Evolutionary conservation across 64 coral and sea anemone genomes (phyloP), one percentile per base, ranked within the genome.

Genomic region (Orbicella faveolata): DNA sequence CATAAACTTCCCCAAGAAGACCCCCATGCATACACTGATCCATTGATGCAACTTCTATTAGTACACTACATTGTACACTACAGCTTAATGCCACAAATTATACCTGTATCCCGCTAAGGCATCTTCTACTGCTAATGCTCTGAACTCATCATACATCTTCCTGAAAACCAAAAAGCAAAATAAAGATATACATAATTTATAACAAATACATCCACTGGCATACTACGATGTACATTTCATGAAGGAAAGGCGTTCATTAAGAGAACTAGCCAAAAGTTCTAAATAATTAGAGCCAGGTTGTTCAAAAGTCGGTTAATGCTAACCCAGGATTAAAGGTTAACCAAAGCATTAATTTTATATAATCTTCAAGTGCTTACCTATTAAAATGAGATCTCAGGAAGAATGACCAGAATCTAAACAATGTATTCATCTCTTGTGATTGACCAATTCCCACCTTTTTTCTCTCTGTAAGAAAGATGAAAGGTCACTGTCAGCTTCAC

Each of bases 401-500:
- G 52, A 98, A 98, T 52, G 96, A 98, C 96, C 96, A 98, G 85
- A 98, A 98, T 48, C 96, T 88, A 89, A 98, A 98, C 65, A 98
- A 52, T 23, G 96, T 98, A 33, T 98, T 98, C 90, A 98, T 92
- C 61, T 98, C 96, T 83, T 95, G 93, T 39, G 96, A 98, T 73
- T 95, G 94, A 30, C 96, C 96, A 77, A 95, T 87, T 61, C 96
- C 96, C 30, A 88, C 72, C 84, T 95, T 98, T 34, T 95, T 95
- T 19, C 96, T 73, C 35, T 98, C 96, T 98, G 67, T 61, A 73
- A 61, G 37, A 87, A 81, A 76, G 61, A 62, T 14, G 15, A 72
- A 65, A 74, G 33, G 0, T 63, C 6, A 61, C 8, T 30, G 10
- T 75, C 36, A 48, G 23, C 69, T 34, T 6, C 23, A 73, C 61